phyloP scores from a whole-genome alignment of 1,140 invertebrate species.

The Thalassaphorura encarpata region DNA sequence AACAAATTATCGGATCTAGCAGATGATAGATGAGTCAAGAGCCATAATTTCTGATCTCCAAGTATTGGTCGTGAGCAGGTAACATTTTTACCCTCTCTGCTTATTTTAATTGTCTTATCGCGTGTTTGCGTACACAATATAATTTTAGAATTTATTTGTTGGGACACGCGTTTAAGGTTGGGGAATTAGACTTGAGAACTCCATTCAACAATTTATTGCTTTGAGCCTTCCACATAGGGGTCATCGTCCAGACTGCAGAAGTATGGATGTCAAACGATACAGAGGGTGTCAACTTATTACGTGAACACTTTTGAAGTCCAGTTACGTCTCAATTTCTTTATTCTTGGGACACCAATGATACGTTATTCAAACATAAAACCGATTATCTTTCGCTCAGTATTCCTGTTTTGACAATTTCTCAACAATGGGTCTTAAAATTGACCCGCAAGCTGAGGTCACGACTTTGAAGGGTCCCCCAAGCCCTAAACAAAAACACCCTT shows the following conservation, averaged over 20 bases:
- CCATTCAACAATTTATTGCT: conserved; percentile 63
- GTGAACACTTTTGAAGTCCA: too few relatives aligned
- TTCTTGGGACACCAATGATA: too few relatives aligned
- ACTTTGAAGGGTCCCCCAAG: background rate
- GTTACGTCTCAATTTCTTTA: too few relatives aligned
- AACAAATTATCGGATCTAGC: conserved; percentile 58
- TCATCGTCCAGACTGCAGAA: conserved; percentile 58
- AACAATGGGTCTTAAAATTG: too few relatives aligned
- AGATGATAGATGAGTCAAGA: conserved; percentile 57
- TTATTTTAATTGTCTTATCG: too few relatives aligned
- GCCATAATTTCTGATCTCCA: conserved; percentile 65
- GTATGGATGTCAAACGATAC: conserved; percentile 75
- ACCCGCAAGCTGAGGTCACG: background rate
- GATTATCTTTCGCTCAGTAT: background rate
- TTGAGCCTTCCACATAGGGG: conserved; percentile 70
- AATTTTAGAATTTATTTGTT: conserved; percentile 44
- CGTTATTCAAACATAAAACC: too few relatives aligned
- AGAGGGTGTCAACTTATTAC: too few relatives aligned
- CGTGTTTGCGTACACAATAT: too few relatives aligned
- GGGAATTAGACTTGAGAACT: conserved; percentile 65
- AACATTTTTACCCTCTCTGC: too few relatives aligned
- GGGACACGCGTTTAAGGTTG: conserved; percentile 71
- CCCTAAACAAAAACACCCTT: background rate
- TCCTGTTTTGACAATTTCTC: too few relatives aligned
- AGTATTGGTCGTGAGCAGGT: conserved; percentile 67